phyloP scores from a whole-genome alignment of 1,140 invertebrate species.

The Aphaenogaster rudis region DNA sequence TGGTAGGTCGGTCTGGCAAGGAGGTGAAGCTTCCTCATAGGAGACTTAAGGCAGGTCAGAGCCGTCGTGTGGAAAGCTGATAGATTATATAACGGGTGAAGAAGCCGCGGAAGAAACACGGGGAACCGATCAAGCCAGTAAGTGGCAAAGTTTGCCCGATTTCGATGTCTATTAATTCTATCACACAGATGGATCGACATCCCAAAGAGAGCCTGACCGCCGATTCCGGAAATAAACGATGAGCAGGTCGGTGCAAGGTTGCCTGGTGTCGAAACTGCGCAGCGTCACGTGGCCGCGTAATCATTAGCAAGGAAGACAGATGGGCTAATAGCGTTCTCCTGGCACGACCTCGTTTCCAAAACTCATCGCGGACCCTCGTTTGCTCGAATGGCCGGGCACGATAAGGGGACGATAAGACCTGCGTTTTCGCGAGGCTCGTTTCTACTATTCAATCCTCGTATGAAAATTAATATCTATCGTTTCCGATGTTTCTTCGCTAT shows the following conservation, averaged over 20 bases:
- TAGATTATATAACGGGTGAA: slow-evolving; percentile 62
- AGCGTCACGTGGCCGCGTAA: slow-evolving; percentile 77
- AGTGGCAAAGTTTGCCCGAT: slow-evolving; percentile 62
- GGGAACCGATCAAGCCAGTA: slow-evolving; percentile 56
- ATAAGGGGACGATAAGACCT: slow-evolving; percentile 54
- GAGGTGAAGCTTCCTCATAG: slow-evolving; percentile 64
- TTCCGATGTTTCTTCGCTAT: not conserved
- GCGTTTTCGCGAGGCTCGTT: slow-evolving; percentile 46
- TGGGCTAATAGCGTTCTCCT: slow-evolving; percentile 79
- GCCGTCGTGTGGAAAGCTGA: slow-evolving; percentile 60
- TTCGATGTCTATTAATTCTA: slow-evolving; percentile 65
- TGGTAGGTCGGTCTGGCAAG: slow-evolving; percentile 56
- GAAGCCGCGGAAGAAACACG: slow-evolving; percentile 60
- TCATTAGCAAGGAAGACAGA: slow-evolving; percentile 81
- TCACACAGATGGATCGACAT: slow-evolving; percentile 47
- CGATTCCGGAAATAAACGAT: slow-evolving; percentile 52
- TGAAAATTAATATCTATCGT: slow-evolving; percentile 41
- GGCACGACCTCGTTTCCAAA: slow-evolving; percentile 67
- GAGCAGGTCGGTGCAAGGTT: slow-evolving; percentile 56
- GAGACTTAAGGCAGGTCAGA: slow-evolving; percentile 58
- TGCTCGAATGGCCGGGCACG: slow-evolving; percentile 43
- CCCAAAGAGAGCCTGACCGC: not conserved
- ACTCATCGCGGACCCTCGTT: slow-evolving; percentile 68
- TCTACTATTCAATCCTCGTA: slow-evolving; percentile 9
- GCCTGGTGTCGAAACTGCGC: slow-evolving; percentile 53